Evolutionary conservation across 2,797 vertebrate species (phyloP), one percentile per base, ranked within the genome.

Genomic region (Eurystomus glaucurus): DNA sequence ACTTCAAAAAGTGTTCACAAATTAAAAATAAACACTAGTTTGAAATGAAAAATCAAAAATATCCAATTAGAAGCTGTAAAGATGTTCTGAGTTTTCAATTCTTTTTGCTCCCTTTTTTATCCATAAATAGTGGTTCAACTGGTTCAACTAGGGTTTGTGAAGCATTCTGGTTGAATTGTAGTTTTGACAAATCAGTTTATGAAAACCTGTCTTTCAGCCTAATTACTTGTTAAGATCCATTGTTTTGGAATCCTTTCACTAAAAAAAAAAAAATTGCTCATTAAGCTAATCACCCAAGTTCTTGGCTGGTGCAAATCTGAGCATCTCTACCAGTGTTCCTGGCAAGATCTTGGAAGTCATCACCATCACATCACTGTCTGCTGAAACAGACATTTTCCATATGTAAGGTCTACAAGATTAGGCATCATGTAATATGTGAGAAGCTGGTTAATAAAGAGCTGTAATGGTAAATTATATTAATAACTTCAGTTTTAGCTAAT

Each of bases 391-490:
- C 2, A 0, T 80, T 50, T 83, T 83, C 75, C 62, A 29, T 62
- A 51, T 33, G 58, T 77, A 77, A 87, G 45, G 26, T 33, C 45
- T 88, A 10, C 1, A 11, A 61, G 70, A 71, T 74, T 33, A 88
- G 62, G 37, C 43, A 61, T 68, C 58, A 14, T 26, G 15, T 45
- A 64, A 21, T 64, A 72, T 64, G 65, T 48, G 55, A 77, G 37
- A 92, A 85, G 37, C 28, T 75, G 60, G 48, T 75, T 96, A 75
- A 61, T 79, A 64, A 93, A 85, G 62, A 66, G 15, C 48, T 81
- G 57, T 57, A 95, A 93, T 88, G 96, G 94, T 96, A 97, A 97
- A 96, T 97, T 97, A 80, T 51, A 94, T 95, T 95, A 95, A 95
- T 96, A 95, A 86, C 75, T 93, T 96, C 83, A 92, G 91, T 95